Percentiles rank a stretch among this genome's conserved stretches.
Evolutionary conservation across 1,140 invertebrate species (phyloP).

Genomic region (Cheumatopsyche charites): DNA sequence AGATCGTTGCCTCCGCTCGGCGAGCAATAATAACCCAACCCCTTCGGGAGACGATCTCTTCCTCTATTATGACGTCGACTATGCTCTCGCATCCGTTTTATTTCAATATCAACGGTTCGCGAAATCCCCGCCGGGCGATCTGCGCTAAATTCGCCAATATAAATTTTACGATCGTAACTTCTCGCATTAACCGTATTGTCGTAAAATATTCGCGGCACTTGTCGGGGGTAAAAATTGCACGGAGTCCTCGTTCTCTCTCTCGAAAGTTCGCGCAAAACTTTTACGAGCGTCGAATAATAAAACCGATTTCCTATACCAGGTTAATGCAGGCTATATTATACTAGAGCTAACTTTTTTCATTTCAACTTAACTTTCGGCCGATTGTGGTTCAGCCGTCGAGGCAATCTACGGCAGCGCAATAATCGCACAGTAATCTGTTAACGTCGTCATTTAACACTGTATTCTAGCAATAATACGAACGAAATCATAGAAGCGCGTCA

Average conservation of each 20-base stretch:
- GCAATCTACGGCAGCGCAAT: too few relatives aligned
- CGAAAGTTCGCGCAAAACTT: constrained; percentile 40
- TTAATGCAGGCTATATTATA: neutral
- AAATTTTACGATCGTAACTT: constrained; percentile 49
- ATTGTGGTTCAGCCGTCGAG: too few relatives aligned
- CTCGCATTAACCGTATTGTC: constrained; percentile 49
- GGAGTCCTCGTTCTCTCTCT: constrained; percentile 16
- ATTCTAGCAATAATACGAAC: too few relatives aligned
- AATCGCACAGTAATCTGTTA: too few relatives aligned
- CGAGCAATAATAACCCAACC: neutral
- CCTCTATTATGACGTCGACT: too few relatives aligned
- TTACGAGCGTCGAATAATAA: constrained; percentile 45
- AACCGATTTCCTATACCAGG: neutral
- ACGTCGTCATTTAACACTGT: too few relatives aligned
- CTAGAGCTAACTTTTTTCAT: neutral
- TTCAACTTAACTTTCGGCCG: too few relatives aligned
- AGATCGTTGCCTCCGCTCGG: neutral
- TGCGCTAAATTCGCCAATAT: constrained; percentile 46
- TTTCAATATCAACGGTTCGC: constrained; percentile 37
- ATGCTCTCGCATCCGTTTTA: constrained; percentile 14
- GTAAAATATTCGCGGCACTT: constrained; percentile 47
- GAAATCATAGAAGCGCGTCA: neutral
- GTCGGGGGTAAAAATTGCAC: constrained; percentile 36
- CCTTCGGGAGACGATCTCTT: too few relatives aligned
- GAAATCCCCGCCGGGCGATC: constrained; percentile 34